These are phyloP conservation scores for Neosilurus hyrtlii DNA, from an alignment of 2,797 vertebrate species.

Conservation along the genomic window DNA sequence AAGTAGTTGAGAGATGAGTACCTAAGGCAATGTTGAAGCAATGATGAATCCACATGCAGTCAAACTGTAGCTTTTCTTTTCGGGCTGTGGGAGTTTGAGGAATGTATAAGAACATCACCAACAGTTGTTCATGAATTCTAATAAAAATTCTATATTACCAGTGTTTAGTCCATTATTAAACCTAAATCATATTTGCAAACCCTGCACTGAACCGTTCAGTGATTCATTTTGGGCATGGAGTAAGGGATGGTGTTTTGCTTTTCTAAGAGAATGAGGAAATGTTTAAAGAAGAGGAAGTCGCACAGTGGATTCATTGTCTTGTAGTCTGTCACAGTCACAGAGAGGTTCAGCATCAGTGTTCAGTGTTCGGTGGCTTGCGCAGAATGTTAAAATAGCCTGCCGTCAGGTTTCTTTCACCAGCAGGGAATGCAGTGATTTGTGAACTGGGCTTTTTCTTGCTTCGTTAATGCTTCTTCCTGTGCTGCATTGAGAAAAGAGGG, in stretches of 20 bases:
- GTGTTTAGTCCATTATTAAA: not conserved
- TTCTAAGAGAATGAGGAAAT: conserved; percentile 12
- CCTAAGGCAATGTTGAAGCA: not conserved
- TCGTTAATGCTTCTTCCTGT: conserved; percentile 49
- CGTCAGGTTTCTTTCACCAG: conserved; percentile 41
- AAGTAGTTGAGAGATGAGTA: not conserved
- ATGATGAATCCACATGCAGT: not conserved
- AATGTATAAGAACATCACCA: not conserved
- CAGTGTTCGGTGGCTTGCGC: conserved; percentile 43
- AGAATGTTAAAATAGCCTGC: conserved; percentile 59
- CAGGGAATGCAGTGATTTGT: conserved; percentile 48
- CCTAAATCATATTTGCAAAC: conserved; percentile 2
- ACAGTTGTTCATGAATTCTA: not conserved
- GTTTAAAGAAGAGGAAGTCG: conserved; percentile 58
- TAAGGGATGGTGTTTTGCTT: conserved; percentile 12
- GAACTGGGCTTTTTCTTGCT: conserved; percentile 47
- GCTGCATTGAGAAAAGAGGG: conserved; percentile 41
- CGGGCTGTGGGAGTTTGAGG: not conserved
- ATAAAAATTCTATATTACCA: not conserved
- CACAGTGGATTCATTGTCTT: conserved; percentile 73
- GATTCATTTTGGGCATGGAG: conserved; percentile 4
- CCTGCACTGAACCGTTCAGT: not conserved
- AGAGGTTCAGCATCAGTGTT: conserved; percentile 50
- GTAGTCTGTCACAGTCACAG: conserved; percentile 66
- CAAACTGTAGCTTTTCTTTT: not conserved